A percentile compares a stretch with the other conserved stretches of the same genome.
phyloP scores from a whole-genome alignment of 2,113 vertebrate genomes.

The Crotalus horridus region DNA sequence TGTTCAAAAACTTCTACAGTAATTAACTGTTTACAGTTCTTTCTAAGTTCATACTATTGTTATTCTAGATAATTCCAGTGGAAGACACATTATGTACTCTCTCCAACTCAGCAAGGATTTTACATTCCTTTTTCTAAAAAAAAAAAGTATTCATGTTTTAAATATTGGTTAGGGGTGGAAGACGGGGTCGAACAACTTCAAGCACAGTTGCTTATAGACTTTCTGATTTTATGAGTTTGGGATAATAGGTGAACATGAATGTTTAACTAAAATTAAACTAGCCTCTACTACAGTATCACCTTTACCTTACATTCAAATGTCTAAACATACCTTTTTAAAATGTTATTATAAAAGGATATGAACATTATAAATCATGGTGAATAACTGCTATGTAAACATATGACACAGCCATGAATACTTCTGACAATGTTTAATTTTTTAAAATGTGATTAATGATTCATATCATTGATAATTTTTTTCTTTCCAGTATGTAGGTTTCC shows the following conservation, averaged over 20 bases:
- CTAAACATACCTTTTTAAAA: background rate
- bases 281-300: background rate
- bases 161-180: background rate
- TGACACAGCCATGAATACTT: background rate
- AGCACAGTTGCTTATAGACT: background rate
- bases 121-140: background rate
- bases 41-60: background rate
- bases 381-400: background rate
- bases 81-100: background rate
- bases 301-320: background rate
- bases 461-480: background rate
- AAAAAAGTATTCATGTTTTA: background rate
- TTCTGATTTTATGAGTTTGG: background rate
- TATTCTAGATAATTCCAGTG: background rate
- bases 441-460: background rate
- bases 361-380: background rate
- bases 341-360: background rate
- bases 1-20: background rate
- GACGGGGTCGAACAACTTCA: background rate
- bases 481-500: background rate
- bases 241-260: background rate
- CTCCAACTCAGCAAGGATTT: background rate
- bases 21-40: constrained; percentile 16
- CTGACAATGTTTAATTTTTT: background rate
- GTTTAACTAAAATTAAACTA: background rate